Percentiles rank a stretch among this genome's conserved stretches.
Conservation (phyloP, 1,140 invertebrate genomes). For the Heterodera carotae region DNA sequence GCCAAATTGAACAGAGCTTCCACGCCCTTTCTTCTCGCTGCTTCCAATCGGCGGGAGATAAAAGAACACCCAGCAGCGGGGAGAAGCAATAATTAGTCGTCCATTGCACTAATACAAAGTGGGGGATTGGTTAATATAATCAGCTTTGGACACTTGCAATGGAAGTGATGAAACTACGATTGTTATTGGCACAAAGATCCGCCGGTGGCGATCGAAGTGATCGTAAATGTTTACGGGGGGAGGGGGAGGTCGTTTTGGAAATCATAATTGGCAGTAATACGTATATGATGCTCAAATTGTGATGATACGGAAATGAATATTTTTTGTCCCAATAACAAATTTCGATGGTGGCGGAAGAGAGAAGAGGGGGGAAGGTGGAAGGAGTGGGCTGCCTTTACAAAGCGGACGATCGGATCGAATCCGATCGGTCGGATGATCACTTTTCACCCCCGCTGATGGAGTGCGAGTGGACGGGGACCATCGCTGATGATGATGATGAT, state of each 20-base stretch:
- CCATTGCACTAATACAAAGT: no score
- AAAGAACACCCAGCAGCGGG: no score
- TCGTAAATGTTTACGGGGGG: not conserved
- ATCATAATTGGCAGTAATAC: no score
- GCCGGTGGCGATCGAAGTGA: not conserved
- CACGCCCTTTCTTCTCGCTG: no score
- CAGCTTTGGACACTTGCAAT: not conserved
- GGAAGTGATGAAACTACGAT: not conserved
- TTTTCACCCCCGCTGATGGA: not conserved
- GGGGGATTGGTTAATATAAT: not conserved
- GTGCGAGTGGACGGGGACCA: not conserved
- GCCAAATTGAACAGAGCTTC: not conserved
- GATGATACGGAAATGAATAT: not conserved
- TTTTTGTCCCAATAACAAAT: no score
- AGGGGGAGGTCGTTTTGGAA: no score
- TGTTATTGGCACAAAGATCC: not conserved
- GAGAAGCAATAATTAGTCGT: no score
- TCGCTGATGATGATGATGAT: not conserved
- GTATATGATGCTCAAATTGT: no score
- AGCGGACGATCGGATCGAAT: not conserved
- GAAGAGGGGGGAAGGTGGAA: no score
- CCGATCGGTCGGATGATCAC: not conserved
- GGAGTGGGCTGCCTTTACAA: not conserved
- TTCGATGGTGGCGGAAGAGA: no score
- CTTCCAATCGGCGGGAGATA: no score